A percentile compares a stretch with the other conserved stretches of the same genome.
Evolutionary conservation across 2,888 invertebrate species (phyloP).

Genomic region (Polymixis flavicincta): DNA sequence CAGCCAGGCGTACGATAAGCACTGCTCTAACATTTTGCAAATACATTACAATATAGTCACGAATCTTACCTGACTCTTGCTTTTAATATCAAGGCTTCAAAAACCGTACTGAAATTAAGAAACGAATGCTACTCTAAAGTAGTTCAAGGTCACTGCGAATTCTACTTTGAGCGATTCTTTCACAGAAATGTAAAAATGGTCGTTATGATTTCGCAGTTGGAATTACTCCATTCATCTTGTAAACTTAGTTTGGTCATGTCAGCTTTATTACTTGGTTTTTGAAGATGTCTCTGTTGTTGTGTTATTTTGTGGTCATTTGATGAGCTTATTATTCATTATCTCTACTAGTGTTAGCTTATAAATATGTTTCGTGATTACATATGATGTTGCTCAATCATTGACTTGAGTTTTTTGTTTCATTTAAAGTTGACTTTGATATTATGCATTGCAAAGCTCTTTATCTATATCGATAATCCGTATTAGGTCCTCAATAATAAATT

Average conservation of each 20-base stretch:
- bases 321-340: background rate
- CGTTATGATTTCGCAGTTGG: slow-evolving; percentile 45
- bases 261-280: slow-evolving; percentile 1
- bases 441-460: background rate
- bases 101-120: slow-evolving; percentile 74
- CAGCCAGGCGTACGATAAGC: slow-evolving; percentile 41
- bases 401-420: background rate
- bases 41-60: slow-evolving; percentile 71
- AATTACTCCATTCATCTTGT: slow-evolving; percentile 52
- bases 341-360: background rate
- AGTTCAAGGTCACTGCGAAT: slow-evolving; percentile 75
- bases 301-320: slow-evolving; percentile 11
- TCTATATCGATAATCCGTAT: background rate
- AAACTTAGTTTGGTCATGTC: slow-evolving; percentile 6
- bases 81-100: slow-evolving; percentile 81
- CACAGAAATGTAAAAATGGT: slow-evolving; percentile 54
- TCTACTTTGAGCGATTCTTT: slow-evolving; percentile 70
- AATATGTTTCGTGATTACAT: background rate
- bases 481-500: background rate
- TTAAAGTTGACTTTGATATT: background rate
- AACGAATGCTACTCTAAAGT: slow-evolving; percentile 75
- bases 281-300: slow-evolving; percentile 10
- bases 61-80: slow-evolving; percentile 70
- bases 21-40: slow-evolving; percentile 56
- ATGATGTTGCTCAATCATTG: background rate